phyloP scores from a whole-genome alignment of 1,140 invertebrate species.

The Drosophila biarmipes region DNA sequence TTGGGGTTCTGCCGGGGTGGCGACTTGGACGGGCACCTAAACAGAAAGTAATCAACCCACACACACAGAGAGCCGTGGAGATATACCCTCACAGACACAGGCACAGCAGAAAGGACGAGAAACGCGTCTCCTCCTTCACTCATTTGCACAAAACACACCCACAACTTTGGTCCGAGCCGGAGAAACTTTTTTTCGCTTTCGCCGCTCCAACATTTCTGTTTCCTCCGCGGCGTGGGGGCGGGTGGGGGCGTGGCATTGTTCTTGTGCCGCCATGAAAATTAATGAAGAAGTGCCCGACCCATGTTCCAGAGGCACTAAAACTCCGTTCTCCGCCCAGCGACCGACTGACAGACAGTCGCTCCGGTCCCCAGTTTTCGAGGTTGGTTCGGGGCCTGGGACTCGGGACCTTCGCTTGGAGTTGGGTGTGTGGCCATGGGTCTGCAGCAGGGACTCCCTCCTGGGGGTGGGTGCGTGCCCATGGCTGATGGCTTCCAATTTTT shows the following conservation, averaged over 20 bases:
- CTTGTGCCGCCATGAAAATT: slow-evolving; percentile 82
- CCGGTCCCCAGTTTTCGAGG: slow-evolving; percentile 21
- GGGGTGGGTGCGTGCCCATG: slow-evolving; percentile 30
- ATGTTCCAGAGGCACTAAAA: slow-evolving; percentile 75
- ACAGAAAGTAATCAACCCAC: slow-evolving; percentile 81
- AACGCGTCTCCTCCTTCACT: slow-evolving; percentile 55
- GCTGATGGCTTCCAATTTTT: slow-evolving; percentile 29
- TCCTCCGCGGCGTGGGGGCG: slow-evolving; percentile 47
- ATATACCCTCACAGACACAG: slow-evolving; percentile 19
- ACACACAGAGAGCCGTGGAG: slow-evolving; percentile 44
- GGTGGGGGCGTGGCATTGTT: slow-evolving; percentile 59
- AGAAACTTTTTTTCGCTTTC: slow-evolving; percentile 68
- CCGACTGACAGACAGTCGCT: slow-evolving; percentile 43
- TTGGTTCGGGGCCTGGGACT: slow-evolving; percentile 7
- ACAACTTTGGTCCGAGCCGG: slow-evolving; percentile 73
- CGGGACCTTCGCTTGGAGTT: slow-evolving; percentile 1
- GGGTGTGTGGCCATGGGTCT: slow-evolving; percentile 37
- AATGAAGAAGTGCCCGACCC: slow-evolving; percentile 83
- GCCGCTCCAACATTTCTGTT: slow-evolving; percentile 62
- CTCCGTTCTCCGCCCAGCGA: slow-evolving; percentile 38
- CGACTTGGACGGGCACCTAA: slow-evolving; percentile 65
- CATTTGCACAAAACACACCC: slow-evolving; percentile 82
- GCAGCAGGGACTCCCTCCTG: slow-evolving; percentile 17
- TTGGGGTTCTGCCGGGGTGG: slow-evolving; percentile 20
- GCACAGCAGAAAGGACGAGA: slow-evolving; percentile 35